Conservation (phyloP, 2,797 vertebrate genomes). For the Emydoidea blandingii region DNA sequence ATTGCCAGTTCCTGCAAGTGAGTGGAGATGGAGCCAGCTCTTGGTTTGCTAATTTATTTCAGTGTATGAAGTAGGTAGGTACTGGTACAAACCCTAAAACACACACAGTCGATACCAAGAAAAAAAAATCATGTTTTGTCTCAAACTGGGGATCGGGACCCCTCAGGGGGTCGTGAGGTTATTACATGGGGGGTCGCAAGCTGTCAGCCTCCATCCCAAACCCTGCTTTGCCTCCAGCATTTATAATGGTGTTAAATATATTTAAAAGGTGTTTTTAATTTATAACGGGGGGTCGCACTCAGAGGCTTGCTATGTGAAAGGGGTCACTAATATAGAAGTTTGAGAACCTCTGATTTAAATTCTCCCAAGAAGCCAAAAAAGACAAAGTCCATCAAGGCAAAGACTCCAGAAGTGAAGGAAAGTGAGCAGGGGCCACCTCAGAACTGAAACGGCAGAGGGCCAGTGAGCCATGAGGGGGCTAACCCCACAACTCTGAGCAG, state of each 20-base stretch:
- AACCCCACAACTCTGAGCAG: not conserved
- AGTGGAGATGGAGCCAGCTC: not conserved
- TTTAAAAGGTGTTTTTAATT: no score
- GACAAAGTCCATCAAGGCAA: fast-evolving
- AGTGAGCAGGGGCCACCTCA: not conserved
- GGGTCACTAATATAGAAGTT: no score
- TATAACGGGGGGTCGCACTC: no score
- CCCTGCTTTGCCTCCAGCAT: no score
- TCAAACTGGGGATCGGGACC: no score
- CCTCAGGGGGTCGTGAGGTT: no score
- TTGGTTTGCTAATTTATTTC: not conserved
- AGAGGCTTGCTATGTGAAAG: no score
- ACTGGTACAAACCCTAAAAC: not conserved
- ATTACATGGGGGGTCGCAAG: no score
- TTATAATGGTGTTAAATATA: no score
- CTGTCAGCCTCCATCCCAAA: no score
- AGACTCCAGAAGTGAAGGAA: not conserved
- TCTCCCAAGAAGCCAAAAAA: not conserved
- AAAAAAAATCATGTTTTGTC: not conserved
- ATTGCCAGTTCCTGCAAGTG: not conserved
- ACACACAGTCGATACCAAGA: not conserved
- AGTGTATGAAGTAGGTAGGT: not conserved
- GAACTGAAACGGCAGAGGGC: not conserved
- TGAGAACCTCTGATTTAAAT: not conserved
- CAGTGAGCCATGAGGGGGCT: not conserved